A percentile compares a stretch with the other conserved stretches of the same genome.
phyloP scores from a whole-genome alignment of 2,888 invertebrate genomes.

The Dicycla oo region DNA sequence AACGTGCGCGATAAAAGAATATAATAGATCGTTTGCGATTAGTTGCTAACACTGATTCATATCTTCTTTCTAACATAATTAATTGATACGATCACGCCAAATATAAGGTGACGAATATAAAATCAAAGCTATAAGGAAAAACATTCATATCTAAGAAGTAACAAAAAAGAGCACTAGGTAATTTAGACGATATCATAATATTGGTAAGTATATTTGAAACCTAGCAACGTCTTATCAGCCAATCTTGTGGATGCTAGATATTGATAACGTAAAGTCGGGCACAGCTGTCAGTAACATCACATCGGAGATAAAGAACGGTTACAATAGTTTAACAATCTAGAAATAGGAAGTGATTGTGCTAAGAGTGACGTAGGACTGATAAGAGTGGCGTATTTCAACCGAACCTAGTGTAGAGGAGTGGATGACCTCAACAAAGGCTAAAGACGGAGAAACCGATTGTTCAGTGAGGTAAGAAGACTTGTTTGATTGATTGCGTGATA shows the following conservation, averaged over 20 bases:
- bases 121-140: neutral
- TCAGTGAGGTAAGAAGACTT: too few species aligned
- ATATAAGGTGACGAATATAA: neutral
- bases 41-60: slow-evolving; percentile 17
- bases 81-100: slow-evolving; percentile 15
- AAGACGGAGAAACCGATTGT: neutral
- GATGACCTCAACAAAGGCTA: neutral
- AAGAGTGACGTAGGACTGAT: slow-evolving; percentile 24
- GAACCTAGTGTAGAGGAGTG: neutral
- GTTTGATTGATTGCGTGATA: too few species aligned
- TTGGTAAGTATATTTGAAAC: neutral
- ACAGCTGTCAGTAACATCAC: slow-evolving; percentile 26
- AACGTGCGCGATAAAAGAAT: slow-evolving; percentile 11
- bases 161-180: neutral
- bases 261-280: slow-evolving; percentile 22
- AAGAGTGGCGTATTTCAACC: slow-evolving; percentile 9
- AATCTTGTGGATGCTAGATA: slow-evolving; percentile 2
- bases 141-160: neutral
- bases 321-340: slow-evolving; percentile 16
- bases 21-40: slow-evolving; percentile 21
- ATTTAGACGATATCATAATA: neutral
- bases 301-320: slow-evolving; percentile 25
- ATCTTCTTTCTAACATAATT: slow-evolving; percentile 15
- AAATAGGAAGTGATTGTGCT: slow-evolving; percentile 23
- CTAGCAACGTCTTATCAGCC: neutral